Evolutionary conservation across 2,888 invertebrate genomes (phyloP), one percentile per base, ranked within the genome.

Genomic region (Epinotia demarniana): DNA sequence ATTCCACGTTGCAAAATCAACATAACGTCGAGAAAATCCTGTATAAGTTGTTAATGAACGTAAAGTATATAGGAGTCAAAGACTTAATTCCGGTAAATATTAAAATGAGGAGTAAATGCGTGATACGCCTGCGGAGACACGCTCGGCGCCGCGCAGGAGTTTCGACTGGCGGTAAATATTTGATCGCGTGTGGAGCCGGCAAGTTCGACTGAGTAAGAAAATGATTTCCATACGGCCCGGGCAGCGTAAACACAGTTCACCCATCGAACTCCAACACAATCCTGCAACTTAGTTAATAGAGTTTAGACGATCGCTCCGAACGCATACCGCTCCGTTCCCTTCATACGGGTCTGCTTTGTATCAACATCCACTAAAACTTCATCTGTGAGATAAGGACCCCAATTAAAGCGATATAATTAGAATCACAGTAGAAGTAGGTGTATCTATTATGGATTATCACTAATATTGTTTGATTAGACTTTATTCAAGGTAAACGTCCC

Each of bases 211-310:
- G 83, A 89, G 89, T 89, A 92, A 91, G 92, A 92, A 73, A 93
- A 93, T 92, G 83, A 92, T 92, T 92, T 92, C 91, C 91, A 92
- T 90, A 89, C 85, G 84, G 84, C 83, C 87, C 89, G 88, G 87
- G 87, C 89, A 86, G 85, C 83, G 88, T 88, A 91, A 92, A 92
- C 92, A 90, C 83, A 83, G 86, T 86, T 89, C 90, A 88, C 89
- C 90, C 90, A 89, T 91, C 90, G 89, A 92, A 92, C 89, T 90
- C 87, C 86, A 90, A 91, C 88, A 90, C 88, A 89, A 90, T 90
- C 90, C 87, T 85, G 86, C 85, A 91, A 92, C 90, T 92, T 91
- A 87, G 89, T 90, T 92, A 92, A 92, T 92, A 91, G 91, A 89
- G 89, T 89, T 91, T 89, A 87, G 88, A 88, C 86, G 86, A 88